Evolutionary conservation across 2,797 vertebrate species (phyloP).

Genomic region (Artibeus jamaicensis): DNA sequence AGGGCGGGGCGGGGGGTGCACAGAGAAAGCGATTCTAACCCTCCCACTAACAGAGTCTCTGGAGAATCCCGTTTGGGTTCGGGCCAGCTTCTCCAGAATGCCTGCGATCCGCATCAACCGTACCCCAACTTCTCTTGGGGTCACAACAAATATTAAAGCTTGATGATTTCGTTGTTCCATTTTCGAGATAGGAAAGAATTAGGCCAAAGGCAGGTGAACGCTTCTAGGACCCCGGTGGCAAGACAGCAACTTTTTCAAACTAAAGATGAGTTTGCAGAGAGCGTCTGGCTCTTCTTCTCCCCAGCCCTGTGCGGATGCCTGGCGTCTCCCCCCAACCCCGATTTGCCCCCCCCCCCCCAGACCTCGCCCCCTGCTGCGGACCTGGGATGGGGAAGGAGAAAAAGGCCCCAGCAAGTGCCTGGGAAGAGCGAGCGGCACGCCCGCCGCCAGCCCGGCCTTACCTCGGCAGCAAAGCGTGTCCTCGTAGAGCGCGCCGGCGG

Average conservation of each 20-base stretch:
- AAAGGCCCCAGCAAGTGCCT: neutral
- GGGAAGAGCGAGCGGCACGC: neutral
- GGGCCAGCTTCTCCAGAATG: neutral
- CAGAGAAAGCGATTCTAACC: neutral
- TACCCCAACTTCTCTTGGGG: neutral
- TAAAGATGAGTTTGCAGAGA: neutral
- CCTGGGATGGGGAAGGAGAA: neutral
- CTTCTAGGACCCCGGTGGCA: neutral
- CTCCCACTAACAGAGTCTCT: neutral
- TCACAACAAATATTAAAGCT: neutral
- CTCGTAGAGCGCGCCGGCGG: constrained; percentile 43
- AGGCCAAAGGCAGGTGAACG: neutral
- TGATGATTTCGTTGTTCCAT: neutral
- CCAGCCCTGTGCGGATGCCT: fast-evolving
- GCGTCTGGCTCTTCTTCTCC: neutral
- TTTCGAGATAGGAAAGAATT: constrained; percentile 18
- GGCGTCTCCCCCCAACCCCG: too few species aligned
- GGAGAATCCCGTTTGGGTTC: neutral
- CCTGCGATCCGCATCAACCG: neutral
- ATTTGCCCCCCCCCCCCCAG: neutral
- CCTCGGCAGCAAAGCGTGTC: constrained; percentile 54
- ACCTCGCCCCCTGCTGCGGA: neutral
- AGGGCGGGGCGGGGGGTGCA: too few species aligned
- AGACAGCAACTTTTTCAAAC: neutral
- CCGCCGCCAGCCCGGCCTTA: constrained; percentile 37